Evolutionary conservation across 2,888 invertebrate genomes (phyloP), one percentile per base, ranked within the genome.

Genomic region (Heliconius hortense): DNA sequence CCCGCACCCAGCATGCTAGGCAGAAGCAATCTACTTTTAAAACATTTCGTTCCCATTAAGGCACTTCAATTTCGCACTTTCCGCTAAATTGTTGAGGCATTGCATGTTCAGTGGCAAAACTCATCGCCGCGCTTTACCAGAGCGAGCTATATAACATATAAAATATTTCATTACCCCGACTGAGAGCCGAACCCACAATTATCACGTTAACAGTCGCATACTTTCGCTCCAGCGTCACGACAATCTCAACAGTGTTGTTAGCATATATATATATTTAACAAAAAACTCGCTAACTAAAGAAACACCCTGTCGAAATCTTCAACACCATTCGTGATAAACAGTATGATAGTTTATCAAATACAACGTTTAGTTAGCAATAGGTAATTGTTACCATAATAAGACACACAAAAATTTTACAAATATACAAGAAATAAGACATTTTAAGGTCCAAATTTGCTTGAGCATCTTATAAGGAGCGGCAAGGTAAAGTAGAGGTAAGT

Each of bases 401-500:
- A 53, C 28, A 75, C 2, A 15, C 60, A 56, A 73, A 28, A 56
- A n/a, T 43, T 62, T 67, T 62, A 21, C 24, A 35, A 28, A 21
- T n/a, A 43, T 24, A 62, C 11, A 43, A 28, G n/a, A 60, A 62
- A 28, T 35, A 26, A 10, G 11, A 3, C 21, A 4, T 13, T 15
- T 60, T 78, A 78, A 77, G 63, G 78, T 71, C 48, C 18, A 75
- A 53, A 73, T 48, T 77, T 26, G 71, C 21, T 53, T 78, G 73
- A 39, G 13, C 18, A 35, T 28, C 18, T n/a, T 59, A 59, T 62
- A 62, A 72, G 77, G 73, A 56, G 73, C 39, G 70, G 74, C 78
- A 78, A 77, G 78, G 77, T 77, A 73, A 76, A 73, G 71, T 72
- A 76, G 59, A 71, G 48, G 75, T 72, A 79, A 77, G 85, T 90